Base-by-base conservation (phyloP, 1,140 invertebrate genomes). In the Trichonephila inaurata region DNA sequence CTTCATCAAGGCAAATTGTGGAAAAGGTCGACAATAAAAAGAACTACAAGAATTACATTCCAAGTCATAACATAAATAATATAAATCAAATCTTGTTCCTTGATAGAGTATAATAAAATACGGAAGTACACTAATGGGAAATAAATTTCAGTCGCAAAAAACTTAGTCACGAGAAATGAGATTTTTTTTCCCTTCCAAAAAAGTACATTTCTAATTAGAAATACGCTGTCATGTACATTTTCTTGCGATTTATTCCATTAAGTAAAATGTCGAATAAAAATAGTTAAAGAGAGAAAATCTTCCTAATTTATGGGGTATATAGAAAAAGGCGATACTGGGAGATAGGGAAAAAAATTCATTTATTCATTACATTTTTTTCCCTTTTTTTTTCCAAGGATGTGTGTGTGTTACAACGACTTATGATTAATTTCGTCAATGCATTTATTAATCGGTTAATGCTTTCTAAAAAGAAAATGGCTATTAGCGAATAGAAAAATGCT, bases 381-480 rank as follows among this genome's bases (percentile, higher is more conserved):
- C 66, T 12, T 69, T 16, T 33, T 77, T 72, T 72, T 16, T 28
- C 18, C 16, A 24, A 77, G 72, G 2, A 28, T 19, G 28, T 40
- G 72, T 77, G 28, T 77, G 72, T 77, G 72, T 77, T 33, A 77
- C 72, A 77, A 77, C 72, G 72, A 77, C 72, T 77, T 85, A 85
- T 85, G 83, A 85, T 85, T 85, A 85, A 85, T 85, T 85, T 85
- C 58, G n/a, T 85, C 44, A 60, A 85, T 85, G 83, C 83, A 85
- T 85, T 61, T 61, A 85, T 85, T 85, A 85, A 85, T 85, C 83
- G 83, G 44, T 85, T 85, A 85, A 85, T 85, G 83, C 72, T 77
- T 85, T 51, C 83, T 18, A 85, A 85, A 85, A 85, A 85, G 62
- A 88, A 88, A 88, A 88, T 64, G 28, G 86, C 86, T 88, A 88